These are phyloP conservation scores for Scaptomyza caliginosa DNA, from an alignment of 2,888 invertebrate species.

Conservation along the genomic window DNA sequence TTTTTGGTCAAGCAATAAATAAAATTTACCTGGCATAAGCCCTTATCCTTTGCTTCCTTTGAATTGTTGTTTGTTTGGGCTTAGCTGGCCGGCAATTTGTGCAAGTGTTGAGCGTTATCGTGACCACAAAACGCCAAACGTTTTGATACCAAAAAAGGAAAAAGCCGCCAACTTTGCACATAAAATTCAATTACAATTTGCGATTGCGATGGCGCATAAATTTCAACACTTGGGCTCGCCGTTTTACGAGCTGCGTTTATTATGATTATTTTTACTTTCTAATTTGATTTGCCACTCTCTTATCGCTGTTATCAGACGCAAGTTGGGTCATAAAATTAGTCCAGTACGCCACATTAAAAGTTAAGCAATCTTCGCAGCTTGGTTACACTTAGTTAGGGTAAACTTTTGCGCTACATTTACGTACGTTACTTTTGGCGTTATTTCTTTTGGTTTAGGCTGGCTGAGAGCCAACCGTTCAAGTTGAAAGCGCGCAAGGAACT, in stretches of 20 bases:
- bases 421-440: conserved; percentile 2
- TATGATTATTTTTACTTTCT: neutral
- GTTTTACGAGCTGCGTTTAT: conserved; percentile 43
- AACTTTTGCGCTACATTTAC: conserved; percentile 15
- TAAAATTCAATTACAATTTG: conserved; percentile 76
- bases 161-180: conserved; percentile 59
- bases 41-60: neutral
- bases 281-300: conserved; percentile 51
- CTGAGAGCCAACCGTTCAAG: conserved; percentile 58
- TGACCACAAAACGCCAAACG: conserved; percentile 25
- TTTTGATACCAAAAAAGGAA: conserved; percentile 20
- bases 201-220: conserved; percentile 49
- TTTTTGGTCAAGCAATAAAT: conserved; percentile 13
- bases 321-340: conserved; percentile 60
- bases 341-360: conserved; percentile 57
- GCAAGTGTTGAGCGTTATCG: conserved; percentile 44
- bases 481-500: conserved; percentile 80
- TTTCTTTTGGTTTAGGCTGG: conserved; percentile 10
- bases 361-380: conserved; percentile 36
- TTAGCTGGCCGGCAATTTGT: conserved; percentile 26
- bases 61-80: neutral
- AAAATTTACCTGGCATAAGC: conserved; percentile 46
- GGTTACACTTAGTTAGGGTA: conserved; percentile 23
- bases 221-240: conserved; percentile 61
- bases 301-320: conserved; percentile 65